Evolutionary conservation across 1,140 invertebrate species (phyloP).

Genomic region (Heliothis subflexa): DNA sequence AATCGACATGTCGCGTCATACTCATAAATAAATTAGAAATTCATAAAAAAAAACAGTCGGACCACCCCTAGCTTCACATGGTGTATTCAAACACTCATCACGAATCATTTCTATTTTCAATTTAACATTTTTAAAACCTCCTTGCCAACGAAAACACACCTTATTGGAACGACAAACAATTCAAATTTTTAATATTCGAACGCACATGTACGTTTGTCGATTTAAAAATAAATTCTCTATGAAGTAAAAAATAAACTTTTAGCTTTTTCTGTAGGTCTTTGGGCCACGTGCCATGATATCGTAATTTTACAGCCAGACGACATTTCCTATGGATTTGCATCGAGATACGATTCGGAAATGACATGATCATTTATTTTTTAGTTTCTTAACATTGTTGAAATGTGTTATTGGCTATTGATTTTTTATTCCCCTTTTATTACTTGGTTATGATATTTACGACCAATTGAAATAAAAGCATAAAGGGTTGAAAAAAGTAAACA

Average conservation of each 20-base stretch:
- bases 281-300: slow-evolving; percentile 49
- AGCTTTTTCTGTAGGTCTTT: slow-evolving; percentile 45
- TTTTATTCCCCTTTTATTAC: slow-evolving; percentile 39
- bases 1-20: slow-evolving; percentile 66
- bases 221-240: slow-evolving; percentile 37
- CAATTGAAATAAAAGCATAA: slow-evolving; percentile 29
- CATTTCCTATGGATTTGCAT: slow-evolving; percentile 62
- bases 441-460: slow-evolving; percentile 27
- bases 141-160: slow-evolving; percentile 8
- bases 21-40: slow-evolving; percentile 80
- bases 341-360: slow-evolving; percentile 60
- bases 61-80: slow-evolving; percentile 67
- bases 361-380: slow-evolving; percentile 43
- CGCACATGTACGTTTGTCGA: background rate
- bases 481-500: background rate
- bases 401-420: slow-evolving; percentile 58
- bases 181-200: slow-evolving; percentile 1
- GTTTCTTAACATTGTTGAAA: slow-evolving; percentile 49
- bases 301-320: slow-evolving; percentile 52
- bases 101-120: slow-evolving; percentile 39
- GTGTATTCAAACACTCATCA: slow-evolving; percentile 59
- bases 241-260: slow-evolving; percentile 39
- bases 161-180: slow-evolving; percentile 22
- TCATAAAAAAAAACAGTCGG: slow-evolving; percentile 64
- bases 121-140: background rate